Conservation (phyloP, 2,797 vertebrate species). For the Protosalanx chinensis region DNA sequence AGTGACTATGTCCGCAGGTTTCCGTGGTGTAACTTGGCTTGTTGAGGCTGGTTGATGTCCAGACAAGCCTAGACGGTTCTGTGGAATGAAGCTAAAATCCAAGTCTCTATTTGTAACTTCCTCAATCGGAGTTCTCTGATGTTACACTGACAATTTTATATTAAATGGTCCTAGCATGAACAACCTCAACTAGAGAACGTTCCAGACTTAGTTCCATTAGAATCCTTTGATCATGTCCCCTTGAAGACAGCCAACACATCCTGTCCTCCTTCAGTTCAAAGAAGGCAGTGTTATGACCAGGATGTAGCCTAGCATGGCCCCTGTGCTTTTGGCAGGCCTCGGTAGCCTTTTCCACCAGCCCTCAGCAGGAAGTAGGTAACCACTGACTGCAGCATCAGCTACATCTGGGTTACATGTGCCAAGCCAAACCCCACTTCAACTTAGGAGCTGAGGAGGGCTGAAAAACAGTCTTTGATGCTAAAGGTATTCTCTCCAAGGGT, state of each 20-base stretch:
- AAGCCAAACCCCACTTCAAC: slow-evolving; percentile 9
- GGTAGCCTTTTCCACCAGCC: slow-evolving; percentile 46
- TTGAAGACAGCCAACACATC: slow-evolving; percentile 17
- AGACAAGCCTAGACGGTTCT: slow-evolving; percentile 53
- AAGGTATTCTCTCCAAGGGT: neutral
- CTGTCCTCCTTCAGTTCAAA: slow-evolving; percentile 27
- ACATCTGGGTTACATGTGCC: slow-evolving; percentile 62
- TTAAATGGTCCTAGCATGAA: neutral
- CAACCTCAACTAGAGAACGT: neutral
- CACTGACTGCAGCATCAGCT: slow-evolving; percentile 20
- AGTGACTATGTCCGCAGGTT: slow-evolving; percentile 17
- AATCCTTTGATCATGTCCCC: neutral
- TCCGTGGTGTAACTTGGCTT: slow-evolving; percentile 27
- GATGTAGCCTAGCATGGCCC: slow-evolving; percentile 44
- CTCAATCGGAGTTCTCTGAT: neutral
- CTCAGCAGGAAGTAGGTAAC: slow-evolving; percentile 37
- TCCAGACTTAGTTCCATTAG: neutral
- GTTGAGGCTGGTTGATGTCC: slow-evolving; percentile 48
- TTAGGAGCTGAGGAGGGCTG: slow-evolving; percentile 1
- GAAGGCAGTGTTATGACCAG: slow-evolving; percentile 42
- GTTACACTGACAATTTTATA: neutral
- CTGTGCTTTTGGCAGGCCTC: slow-evolving; percentile 39
- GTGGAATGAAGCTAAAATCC: slow-evolving; percentile 54
- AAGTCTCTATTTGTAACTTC: slow-evolving; percentile 9
- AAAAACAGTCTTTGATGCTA: slow-evolving; percentile 29